phyloP scores from a whole-genome alignment of 2,113 vertebrate species.

The Apteryx mantelli region DNA sequence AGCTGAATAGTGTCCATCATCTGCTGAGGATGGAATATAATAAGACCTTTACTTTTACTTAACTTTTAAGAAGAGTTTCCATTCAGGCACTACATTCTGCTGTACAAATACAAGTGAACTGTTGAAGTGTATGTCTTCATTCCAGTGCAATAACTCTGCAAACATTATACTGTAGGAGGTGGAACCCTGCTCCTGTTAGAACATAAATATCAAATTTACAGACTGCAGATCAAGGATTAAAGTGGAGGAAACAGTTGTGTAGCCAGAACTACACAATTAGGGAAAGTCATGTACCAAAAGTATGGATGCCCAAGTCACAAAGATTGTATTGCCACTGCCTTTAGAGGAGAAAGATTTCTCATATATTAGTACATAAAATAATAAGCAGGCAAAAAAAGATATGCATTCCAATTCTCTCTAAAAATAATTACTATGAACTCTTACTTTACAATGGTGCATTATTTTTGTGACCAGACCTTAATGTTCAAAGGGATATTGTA shows the following conservation, averaged over 20 bases:
- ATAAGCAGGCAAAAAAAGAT: background rate
- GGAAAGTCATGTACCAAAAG: background rate
- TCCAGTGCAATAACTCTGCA: background rate
- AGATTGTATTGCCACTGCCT: background rate
- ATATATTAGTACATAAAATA: background rate
- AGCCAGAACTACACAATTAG: background rate
- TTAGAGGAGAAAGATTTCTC: background rate
- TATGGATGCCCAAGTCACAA: background rate
- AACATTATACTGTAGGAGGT: background rate
- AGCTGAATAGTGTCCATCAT: background rate
- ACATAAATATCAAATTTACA: background rate
- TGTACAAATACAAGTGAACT: background rate
- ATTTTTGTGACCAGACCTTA: background rate
- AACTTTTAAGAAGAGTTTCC: background rate
- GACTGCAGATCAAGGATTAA: background rate
- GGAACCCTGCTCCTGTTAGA: background rate
- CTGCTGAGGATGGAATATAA: background rate
- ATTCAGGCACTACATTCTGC: background rate
- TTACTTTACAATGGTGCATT: background rate
- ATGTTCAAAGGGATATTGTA: background rate
- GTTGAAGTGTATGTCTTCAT: background rate
- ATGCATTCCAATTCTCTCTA: background rate
- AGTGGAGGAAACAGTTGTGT: background rate
- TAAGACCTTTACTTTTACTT: background rate
- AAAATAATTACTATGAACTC: background rate